These are phyloP conservation scores for Gastrophryne carolinensis DNA, from an alignment of 2,797 vertebrate genomes.

Conservation along the genomic window DNA sequence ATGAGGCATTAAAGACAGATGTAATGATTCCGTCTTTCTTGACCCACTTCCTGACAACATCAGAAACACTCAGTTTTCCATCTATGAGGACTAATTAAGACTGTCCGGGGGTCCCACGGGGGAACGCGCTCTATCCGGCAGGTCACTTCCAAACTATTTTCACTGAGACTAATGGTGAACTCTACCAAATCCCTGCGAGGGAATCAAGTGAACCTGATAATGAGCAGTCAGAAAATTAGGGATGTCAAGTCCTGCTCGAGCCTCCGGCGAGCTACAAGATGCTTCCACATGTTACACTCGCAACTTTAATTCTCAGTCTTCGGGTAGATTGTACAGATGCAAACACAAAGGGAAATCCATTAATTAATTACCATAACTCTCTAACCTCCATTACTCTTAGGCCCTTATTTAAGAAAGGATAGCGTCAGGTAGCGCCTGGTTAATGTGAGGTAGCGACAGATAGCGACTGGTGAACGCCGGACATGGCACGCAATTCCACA, in stretches of 20 bases:
- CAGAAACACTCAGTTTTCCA: constrained; percentile 72
- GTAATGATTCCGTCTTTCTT: constrained; percentile 53
- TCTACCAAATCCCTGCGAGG: constrained; percentile 68
- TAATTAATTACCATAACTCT: too few relatives aligned
- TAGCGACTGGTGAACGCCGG: too few relatives aligned
- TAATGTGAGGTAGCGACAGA: too few relatives aligned
- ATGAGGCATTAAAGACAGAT: background rate
- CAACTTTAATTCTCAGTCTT: too few relatives aligned
- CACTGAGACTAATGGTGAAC: constrained; percentile 63
- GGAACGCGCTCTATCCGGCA: constrained; percentile 66
- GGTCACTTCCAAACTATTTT: constrained; percentile 64
- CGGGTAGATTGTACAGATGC: too few relatives aligned
- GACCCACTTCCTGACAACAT: constrained; percentile 71
- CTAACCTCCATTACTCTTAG: too few relatives aligned
- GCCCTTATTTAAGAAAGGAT: too few relatives aligned
- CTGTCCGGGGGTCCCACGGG: constrained; percentile 69
- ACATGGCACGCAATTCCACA: too few relatives aligned
- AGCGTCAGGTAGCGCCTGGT: too few relatives aligned
- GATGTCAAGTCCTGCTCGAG: constrained; percentile 58
- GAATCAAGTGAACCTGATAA: constrained; percentile 70
- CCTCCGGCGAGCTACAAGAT: too few relatives aligned
- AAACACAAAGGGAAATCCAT: too few relatives aligned
- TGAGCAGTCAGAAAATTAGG: constrained; percentile 56
- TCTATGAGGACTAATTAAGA: constrained; percentile 80
- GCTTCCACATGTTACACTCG: too few relatives aligned